phyloP scores from a whole-genome alignment of 2,888 invertebrate genomes.

The Barypeithes pellucidus region DNA sequence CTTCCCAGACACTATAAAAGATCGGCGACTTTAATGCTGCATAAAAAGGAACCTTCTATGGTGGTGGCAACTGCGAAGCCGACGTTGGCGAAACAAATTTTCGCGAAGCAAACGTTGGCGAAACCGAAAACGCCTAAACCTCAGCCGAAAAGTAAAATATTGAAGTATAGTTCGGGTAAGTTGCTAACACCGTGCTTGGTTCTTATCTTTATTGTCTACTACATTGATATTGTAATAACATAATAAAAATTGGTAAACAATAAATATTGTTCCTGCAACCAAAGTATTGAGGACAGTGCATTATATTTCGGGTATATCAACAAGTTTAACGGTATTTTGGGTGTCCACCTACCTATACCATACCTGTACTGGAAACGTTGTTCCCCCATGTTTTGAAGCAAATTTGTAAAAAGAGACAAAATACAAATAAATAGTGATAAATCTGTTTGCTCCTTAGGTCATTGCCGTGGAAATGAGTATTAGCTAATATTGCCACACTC shows the following conservation, averaged over 20 bases:
- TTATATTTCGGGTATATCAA: background rate
- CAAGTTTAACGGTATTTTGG: no score
- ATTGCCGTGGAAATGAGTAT: no score
- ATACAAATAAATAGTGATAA: no score
- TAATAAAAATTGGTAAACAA: constrained; percentile 11
- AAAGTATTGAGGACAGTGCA: constrained; percentile 6
- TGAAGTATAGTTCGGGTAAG: constrained; percentile 40
- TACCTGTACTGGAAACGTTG: no score
- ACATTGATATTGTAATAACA: constrained; percentile 12
- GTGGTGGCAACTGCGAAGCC: constrained; percentile 9
- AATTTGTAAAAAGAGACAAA: no score
- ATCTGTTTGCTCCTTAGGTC: no score
- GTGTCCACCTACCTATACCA: no score
- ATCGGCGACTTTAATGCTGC: constrained; percentile 56
- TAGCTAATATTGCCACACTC: no score
- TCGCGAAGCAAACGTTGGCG: background rate
- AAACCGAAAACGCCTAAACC: constrained; percentile 34
- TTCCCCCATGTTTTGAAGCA: no score
- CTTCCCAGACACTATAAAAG: constrained; percentile 58
- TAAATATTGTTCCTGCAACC: background rate
- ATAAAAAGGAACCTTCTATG: constrained; percentile 48
- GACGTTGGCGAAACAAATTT: background rate
- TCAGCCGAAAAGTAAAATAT: constrained; percentile 30
- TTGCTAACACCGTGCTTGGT: background rate
- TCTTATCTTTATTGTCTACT: constrained; percentile 11